Base-by-base conservation (phyloP, 2,797 vertebrate genomes). In the Pangasius djambal region DNA sequence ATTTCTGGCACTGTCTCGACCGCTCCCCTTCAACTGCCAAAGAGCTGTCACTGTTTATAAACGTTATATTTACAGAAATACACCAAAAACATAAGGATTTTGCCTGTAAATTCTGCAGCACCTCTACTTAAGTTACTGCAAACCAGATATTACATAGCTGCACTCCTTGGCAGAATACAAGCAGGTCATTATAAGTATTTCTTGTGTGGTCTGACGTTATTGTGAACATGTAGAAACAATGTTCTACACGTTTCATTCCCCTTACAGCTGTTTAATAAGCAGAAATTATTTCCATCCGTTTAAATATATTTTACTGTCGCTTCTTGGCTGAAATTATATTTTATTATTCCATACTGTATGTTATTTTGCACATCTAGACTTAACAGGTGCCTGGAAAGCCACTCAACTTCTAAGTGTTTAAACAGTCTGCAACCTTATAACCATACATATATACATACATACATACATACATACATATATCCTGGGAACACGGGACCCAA, bases 41-140 rank as follows among this genome's bases (percentile, higher is more conserved):
- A 34, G 48, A 75, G 50, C 85, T 91, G 91, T 89, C 89, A 88
- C 9, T 50, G 18, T 83, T 50, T 28, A n/a, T 44, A 15, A 44
- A 34, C 57, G 10, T 44, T 83, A 15, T 18, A 3, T 31, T 78
- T 52, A 18, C 48, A n/a, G 40, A 74, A 74, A 44, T 37, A 16
- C n/a, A 69, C 63, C 28, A 9, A 28, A 12, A 69, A 72, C 28
- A 28, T 50, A 13, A 75, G 22, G 28, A 31, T 8, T n/a, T 77
- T n/a, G 16, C 4, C 74, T 20, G 0, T 1, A n/a, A 18, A 6
- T 40, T 57, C 40, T 34, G n/a, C 31, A 22, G 3, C 10, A 59
- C 6, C 2, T 57, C 7, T 37, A 13, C 48, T n/a, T 52, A 52
- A n/a, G 15, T 20, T 34, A 18, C 57, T 20, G 31, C 12, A 16